phyloP scores from a whole-genome alignment of 2,888 invertebrate species.

The Andrena dorsata region DNA sequence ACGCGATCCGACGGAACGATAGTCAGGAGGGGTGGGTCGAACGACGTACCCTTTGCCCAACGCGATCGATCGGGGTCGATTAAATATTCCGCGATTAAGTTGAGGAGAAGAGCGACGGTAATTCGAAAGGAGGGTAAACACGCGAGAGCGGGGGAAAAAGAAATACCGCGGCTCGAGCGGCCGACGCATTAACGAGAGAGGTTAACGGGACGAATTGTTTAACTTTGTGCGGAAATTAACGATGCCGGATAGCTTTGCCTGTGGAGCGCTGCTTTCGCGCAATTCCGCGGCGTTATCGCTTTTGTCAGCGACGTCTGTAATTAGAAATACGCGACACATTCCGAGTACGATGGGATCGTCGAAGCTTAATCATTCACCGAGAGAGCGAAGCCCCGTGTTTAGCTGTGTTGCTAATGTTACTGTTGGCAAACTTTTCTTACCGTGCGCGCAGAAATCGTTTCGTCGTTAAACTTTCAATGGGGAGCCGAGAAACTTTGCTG shows the following conservation, averaged over 20 bases:
- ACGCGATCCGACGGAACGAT: slow-evolving; percentile 10
- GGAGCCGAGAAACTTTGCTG: too few relatives aligned
- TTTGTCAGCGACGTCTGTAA: not conserved
- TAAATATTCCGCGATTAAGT: slow-evolving; percentile 1
- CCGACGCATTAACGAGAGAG: slow-evolving; percentile 1
- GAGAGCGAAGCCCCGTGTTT: not conserved
- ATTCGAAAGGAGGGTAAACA: slow-evolving; percentile 13
- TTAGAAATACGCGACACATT: not conserved
- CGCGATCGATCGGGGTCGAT: not conserved
- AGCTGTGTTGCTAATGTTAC: not conserved
- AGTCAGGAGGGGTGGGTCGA: not conserved
- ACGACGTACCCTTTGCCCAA: not conserved
- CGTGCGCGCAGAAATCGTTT: not conserved
- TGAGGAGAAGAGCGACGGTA: not conserved
- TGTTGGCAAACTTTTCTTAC: not conserved
- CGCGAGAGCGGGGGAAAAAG: not conserved
- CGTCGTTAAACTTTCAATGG: not conserved
- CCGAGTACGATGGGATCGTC: not conserved
- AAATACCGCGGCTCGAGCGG: not conserved
- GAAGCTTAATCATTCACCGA: not conserved
- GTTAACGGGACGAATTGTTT: slow-evolving; percentile 4
- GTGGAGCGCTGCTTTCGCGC: not conserved
- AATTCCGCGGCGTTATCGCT: slow-evolving; percentile 1
- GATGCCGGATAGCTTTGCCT: not conserved
- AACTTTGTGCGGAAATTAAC: slow-evolving; percentile 10